phyloP scores from a whole-genome alignment of 1,140 invertebrate genomes.

The Drosophila kohkoa region DNA sequence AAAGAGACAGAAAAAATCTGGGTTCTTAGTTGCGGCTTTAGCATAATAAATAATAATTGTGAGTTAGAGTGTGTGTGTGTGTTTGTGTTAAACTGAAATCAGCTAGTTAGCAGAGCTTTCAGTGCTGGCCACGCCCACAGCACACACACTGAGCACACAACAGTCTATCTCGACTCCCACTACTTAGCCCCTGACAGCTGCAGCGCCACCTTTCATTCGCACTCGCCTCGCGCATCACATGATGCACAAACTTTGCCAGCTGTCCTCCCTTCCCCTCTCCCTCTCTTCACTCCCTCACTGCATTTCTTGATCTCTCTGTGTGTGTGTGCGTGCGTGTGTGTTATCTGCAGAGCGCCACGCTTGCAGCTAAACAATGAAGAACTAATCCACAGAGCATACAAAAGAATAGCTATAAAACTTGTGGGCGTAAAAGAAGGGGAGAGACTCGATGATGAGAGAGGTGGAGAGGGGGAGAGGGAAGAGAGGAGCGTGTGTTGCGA shows the following conservation, averaged over 20 bases:
- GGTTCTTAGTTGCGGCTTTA: conserved; percentile 19
- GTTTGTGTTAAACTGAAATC: conserved; percentile 32
- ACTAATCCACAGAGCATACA: conserved; percentile 81
- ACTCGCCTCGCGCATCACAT: conserved; percentile 44
- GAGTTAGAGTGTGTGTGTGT: conserved; percentile 22
- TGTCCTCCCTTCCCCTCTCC: not conserved
- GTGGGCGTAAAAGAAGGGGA: conserved; percentile 16
- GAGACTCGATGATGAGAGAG: no score
- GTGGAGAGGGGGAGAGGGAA: not conserved
- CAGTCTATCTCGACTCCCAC: conserved; percentile 22
- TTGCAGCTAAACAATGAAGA: conserved; percentile 82
- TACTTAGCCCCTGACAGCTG: conserved; percentile 50
- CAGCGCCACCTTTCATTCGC: conserved; percentile 48
- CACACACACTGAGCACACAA: not conserved
- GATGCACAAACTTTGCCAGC: conserved; percentile 25
- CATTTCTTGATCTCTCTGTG: conserved; percentile 42
- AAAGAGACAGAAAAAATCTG: not conserved
- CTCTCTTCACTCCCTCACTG: conserved; percentile 38
- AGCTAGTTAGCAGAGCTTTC: conserved; percentile 72
- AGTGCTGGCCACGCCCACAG: conserved; percentile 55
- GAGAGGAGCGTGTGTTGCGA: conserved; percentile 13
- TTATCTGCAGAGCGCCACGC: conserved; percentile 77
- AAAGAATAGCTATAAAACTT: conserved; percentile 80
- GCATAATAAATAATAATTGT: conserved; percentile 25
- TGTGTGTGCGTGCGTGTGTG: conserved; percentile 40